Evolutionary conservation across 2,888 invertebrate genomes (phyloP), one percentile per base, ranked within the genome.

Genomic region (Dryobota labecula): DNA sequence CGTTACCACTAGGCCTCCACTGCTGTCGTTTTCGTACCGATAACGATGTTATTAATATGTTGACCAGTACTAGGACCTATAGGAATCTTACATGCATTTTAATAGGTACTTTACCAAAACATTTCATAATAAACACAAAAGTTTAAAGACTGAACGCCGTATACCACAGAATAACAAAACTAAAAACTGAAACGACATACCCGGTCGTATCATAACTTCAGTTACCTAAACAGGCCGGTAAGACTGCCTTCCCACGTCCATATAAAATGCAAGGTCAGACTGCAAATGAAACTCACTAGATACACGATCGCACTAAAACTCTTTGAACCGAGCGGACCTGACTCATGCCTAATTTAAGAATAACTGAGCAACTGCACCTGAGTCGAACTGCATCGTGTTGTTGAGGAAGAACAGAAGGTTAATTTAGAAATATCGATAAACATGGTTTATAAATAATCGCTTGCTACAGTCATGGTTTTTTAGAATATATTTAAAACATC

Each of bases 301-400:
- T 68, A 68, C 43, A 73, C 47, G 62, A 63, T 70, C 54, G 70
- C 51, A 60, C 58, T 78, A 72, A 60, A 83, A 68, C 64, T 70
- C 72, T 73, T 71, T 60, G 54, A 36, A 64, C 65, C 43, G 57
- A 57, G 33, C 63, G 53, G 45, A 47, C 63, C 61, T 83, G 78
- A 74, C 65, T 83, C 83, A 84, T 54, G 49, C 30, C 84, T 83
- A 74, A 83, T 76, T 84, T 84, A 73, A 78, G 84, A 83, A 78
- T 49, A 41, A 64, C 63, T 69, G 66, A 63, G 47, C 57, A 63
- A 70, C 33, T 77, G 76, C 78, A 86, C 76, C 73, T 85, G 76
- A 70, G 56, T 54, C 69, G 47, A 72, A 67, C 51, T 80, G 76
- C 79, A 80, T 72, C 41, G 36, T 24, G 2, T 30, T 4, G 36